Evolutionary conservation across 2,888 invertebrate genomes (phyloP).

Genomic region (Barypeithes pellucidus): DNA sequence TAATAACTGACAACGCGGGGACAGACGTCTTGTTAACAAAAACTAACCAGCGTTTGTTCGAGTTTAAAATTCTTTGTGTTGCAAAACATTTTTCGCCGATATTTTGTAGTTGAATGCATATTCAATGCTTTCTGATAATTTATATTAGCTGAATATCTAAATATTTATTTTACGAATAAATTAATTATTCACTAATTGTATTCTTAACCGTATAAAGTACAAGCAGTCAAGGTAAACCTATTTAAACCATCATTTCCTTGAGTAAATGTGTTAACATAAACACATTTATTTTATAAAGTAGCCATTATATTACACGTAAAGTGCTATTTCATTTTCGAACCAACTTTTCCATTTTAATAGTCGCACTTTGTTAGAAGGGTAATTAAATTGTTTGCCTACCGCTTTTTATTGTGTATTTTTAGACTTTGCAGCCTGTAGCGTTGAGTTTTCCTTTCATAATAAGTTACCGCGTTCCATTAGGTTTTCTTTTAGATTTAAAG

Average conservation of each 20-base stretch:
- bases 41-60: no score
- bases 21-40: no score
- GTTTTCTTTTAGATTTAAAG: slow-evolving; percentile 8
- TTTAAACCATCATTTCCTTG: neutral
- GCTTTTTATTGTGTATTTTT: slow-evolving; percentile 27
- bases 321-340: slow-evolving; percentile 26
- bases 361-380: slow-evolving; percentile 20
- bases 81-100: no score
- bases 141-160: no score
- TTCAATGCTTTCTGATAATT: no score
- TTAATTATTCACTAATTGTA: neutral
- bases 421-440: slow-evolving; percentile 18
- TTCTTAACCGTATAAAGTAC: neutral
- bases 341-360: slow-evolving; percentile 8
- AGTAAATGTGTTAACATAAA: slow-evolving; percentile 13
- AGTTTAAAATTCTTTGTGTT: no score
- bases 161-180: neutral
- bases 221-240: neutral
- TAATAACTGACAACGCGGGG: no score
- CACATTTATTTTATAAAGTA: slow-evolving; percentile 17
- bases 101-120: no score
- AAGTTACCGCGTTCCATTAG: slow-evolving; percentile 12
- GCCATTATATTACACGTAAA: slow-evolving; percentile 22
- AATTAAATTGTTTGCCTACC: slow-evolving; percentile 16
- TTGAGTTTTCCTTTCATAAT: slow-evolving; percentile 25